A percentile compares a stretch with the other conserved stretches of the same genome.
These are phyloP conservation scores for Lepisosteus oculatus DNA, from an alignment of 2,113 vertebrate species.

Conservation along the genomic window DNA sequence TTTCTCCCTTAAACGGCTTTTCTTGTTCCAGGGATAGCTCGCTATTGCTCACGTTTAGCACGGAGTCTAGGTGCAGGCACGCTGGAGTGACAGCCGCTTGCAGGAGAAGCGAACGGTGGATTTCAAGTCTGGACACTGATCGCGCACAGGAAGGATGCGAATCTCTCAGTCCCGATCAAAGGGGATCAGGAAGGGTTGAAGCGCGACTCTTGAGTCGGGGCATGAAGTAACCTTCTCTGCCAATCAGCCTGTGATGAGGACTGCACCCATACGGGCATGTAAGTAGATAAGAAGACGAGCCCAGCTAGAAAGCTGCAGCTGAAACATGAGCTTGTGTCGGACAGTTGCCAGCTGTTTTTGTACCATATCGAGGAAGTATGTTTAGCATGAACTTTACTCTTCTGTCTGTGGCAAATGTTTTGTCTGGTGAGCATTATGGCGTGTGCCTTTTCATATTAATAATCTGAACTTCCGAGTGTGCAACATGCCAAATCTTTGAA, in stretches of 20 bases:
- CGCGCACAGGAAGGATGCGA: slow-evolving; percentile 21
- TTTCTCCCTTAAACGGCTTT: slow-evolving; percentile 97
- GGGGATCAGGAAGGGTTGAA: slow-evolving; percentile 20
- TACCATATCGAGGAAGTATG: neutral
- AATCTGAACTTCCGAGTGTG: neutral
- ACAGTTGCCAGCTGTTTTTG: neutral
- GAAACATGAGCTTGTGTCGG: slow-evolving; percentile 29
- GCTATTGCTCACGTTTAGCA: slow-evolving; percentile 57
- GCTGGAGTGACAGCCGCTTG: slow-evolving; percentile 34
- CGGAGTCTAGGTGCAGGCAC: slow-evolving; percentile 62
- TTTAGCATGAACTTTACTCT: neutral
- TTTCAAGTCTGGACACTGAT: slow-evolving; percentile 22
- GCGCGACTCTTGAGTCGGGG: slow-evolving; percentile 32
- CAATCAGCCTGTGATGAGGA: slow-evolving; percentile 76
- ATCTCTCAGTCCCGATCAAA: slow-evolving; percentile 20
- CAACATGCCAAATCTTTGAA: too few species aligned
- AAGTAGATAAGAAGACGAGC: slow-evolving; percentile 65
- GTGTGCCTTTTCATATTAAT: neutral
- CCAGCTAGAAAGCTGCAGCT: slow-evolving; percentile 27
- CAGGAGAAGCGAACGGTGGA: slow-evolving; percentile 32
- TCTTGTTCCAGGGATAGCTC: slow-evolving; percentile 89
- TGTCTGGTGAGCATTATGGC: too few species aligned
- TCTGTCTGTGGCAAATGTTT: neutral
- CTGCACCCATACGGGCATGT: slow-evolving; percentile 80
- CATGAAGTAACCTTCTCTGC: slow-evolving; percentile 62